Conservation (phyloP, 2,888 invertebrate species). For the Cheilosia pagana region DNA sequence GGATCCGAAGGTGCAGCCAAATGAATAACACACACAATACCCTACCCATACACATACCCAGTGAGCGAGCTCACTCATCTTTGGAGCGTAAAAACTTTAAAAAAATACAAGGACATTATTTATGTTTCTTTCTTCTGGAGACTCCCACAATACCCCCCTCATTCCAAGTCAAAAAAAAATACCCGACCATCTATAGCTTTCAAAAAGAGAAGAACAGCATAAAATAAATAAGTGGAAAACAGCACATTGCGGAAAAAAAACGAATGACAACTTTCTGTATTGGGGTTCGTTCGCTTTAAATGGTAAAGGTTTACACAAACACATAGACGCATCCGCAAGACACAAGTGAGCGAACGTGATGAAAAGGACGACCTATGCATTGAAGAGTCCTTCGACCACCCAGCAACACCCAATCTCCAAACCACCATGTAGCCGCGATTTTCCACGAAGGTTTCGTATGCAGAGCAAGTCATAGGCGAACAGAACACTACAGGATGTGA, state of each 20-base stretch:
- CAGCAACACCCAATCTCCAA: neutral
- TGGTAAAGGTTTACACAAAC: conserved; percentile 34
- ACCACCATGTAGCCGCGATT: conserved; percentile 29
- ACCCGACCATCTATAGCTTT: conserved; percentile 25
- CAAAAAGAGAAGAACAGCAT: conserved; percentile 37
- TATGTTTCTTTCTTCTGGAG: conserved; percentile 35
- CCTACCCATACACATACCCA: conserved; percentile 18
- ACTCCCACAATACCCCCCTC: conserved; percentile 9
- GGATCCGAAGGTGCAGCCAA: conserved; percentile 33
- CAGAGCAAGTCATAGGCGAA: conserved; percentile 41
- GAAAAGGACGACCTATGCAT: conserved; percentile 61
- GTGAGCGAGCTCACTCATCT: conserved; percentile 43
- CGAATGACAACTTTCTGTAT: conserved; percentile 55
- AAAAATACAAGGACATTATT: conserved; percentile 61
- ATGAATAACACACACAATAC: conserved; percentile 26
- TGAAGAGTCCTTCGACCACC: conserved; percentile 57
- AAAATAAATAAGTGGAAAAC: conserved; percentile 58
- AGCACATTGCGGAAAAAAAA: conserved; percentile 11
- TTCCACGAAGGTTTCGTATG: conserved; percentile 53
- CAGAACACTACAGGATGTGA: conserved; percentile 39
- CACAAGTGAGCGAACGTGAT: conserved; percentile 43
- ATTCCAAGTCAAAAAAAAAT: conserved; percentile 10
- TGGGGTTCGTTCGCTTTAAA: conserved; percentile 61
- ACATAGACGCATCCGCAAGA: conserved; percentile 24
- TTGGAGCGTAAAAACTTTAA: conserved; percentile 35